A percentile compares a stretch with the other conserved stretches of the same genome.
These are phyloP conservation scores for Otis tarda DNA, from an alignment of 2,113 vertebrate genomes.

Conservation along the genomic window DNA sequence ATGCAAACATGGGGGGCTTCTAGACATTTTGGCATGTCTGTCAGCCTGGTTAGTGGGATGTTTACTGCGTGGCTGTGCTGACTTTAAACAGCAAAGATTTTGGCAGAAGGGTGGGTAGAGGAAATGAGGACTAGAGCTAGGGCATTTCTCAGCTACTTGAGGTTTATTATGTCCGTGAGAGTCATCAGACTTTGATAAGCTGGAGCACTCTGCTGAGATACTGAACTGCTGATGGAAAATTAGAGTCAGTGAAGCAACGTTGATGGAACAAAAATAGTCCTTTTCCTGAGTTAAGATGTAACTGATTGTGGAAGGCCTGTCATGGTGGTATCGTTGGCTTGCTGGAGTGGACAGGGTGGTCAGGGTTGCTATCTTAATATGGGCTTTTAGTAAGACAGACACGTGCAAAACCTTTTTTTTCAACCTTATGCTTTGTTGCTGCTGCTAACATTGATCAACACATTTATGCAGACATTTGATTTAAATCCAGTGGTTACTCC, in stretches of 20 bases:
- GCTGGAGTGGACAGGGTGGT: background rate
- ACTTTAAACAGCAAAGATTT: background rate
- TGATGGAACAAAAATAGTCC: background rate
- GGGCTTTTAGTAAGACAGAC: background rate
- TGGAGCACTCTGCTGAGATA: background rate
- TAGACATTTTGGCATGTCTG: background rate
- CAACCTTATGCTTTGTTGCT: background rate
- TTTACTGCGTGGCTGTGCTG: background rate
- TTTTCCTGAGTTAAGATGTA: background rate
- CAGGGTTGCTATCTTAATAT: accelerated
- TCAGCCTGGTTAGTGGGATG: background rate
- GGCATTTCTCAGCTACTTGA: background rate
- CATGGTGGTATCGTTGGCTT: background rate
- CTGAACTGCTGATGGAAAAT: background rate
- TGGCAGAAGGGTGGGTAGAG: background rate
- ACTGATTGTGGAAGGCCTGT: background rate
- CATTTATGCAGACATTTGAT: background rate
- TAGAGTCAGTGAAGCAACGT: background rate
- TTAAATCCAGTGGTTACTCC: background rate
- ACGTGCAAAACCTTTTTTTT: background rate
- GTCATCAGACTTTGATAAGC: background rate
- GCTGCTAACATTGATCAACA: background rate
- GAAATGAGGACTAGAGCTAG: background rate
- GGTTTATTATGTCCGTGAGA: background rate
- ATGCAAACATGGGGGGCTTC: background rate